phyloP scores from a whole-genome alignment of 2,888 invertebrate genomes.

The Tetramorium bicarinatum region DNA sequence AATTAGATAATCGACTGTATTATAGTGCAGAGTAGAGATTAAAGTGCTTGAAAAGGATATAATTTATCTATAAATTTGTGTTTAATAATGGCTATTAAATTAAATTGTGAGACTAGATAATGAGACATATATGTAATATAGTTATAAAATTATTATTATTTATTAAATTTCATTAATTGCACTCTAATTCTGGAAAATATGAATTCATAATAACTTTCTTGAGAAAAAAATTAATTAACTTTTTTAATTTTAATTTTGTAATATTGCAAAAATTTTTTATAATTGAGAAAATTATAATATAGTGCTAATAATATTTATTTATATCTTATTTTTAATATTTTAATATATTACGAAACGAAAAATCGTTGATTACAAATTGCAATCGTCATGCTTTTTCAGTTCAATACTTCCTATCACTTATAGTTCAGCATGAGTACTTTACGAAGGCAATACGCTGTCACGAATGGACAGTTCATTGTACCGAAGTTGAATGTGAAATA shows the following conservation, averaged over 20 bases:
- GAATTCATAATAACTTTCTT: not conserved
- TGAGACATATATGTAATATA: not conserved
- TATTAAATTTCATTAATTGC: not conserved
- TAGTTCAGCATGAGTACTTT: not conserved
- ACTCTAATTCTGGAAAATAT: not conserved
- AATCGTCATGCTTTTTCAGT: conserved; percentile 43
- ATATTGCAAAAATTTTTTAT: not conserved
- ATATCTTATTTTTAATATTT: not conserved
- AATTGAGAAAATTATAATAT: not conserved
- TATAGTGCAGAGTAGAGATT: not conserved
- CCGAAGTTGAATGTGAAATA: not conserved
- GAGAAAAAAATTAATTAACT: not conserved
- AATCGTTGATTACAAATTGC: conserved; percentile 65
- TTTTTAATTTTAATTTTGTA: not conserved
- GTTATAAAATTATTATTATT: not conserved
- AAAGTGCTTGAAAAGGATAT: not conserved
- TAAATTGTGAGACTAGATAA: not conserved
- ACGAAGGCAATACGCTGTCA: not conserved
- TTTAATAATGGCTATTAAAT: not conserved
- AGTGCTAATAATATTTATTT: not conserved
- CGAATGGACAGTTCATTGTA: not conserved
- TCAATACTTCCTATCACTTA: not conserved
- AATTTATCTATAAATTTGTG: not conserved
- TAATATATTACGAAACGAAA: conserved; percentile 33
- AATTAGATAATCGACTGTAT: not conserved